Percentiles rank a stretch among this genome's conserved stretches.
Evolutionary conservation across 2,797 vertebrate species (phyloP).

Genomic region (Eulemur albifrons): DNA sequence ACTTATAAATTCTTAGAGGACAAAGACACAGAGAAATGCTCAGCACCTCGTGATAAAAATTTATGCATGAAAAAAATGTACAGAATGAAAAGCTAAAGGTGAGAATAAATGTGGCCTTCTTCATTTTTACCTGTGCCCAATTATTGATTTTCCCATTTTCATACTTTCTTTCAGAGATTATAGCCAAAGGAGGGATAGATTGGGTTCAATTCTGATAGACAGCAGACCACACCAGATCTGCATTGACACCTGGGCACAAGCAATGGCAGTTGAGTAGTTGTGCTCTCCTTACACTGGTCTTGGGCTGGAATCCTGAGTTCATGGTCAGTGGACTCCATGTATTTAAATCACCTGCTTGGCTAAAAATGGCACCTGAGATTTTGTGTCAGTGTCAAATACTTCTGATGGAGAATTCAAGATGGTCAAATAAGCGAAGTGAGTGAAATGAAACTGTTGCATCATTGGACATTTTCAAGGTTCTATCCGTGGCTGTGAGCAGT

Average conservation of each 20-base stretch:
- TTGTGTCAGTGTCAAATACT: not conserved
- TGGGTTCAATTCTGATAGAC: not conserved
- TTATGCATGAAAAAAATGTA: not conserved
- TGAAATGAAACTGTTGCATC: not conserved
- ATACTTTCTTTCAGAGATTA: not conserved
- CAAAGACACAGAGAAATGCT: not conserved
- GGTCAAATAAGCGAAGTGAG: not conserved
- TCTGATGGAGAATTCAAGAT: not conserved
- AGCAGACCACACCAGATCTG: not conserved
- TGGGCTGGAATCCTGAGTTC: not conserved
- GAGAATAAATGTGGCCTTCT: not conserved
- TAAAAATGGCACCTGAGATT: not conserved
- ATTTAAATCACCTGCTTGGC: not conserved
- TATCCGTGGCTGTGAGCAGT: not conserved
- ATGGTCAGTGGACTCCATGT: not conserved
- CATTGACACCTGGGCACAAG: not conserved
- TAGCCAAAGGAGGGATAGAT: not conserved
- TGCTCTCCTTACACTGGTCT: not conserved
- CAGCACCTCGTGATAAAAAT: not conserved
- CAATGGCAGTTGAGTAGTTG: not conserved
- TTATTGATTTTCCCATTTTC: not conserved
- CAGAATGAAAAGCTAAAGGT: constrained; percentile 2
- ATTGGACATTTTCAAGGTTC: not conserved
- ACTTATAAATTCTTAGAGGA: not conserved
- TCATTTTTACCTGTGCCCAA: not conserved